A percentile compares a stretch with the other conserved stretches of the same genome.
Conservation (phyloP, 2,113 vertebrate genomes). For the Empidonax traillii region DNA sequence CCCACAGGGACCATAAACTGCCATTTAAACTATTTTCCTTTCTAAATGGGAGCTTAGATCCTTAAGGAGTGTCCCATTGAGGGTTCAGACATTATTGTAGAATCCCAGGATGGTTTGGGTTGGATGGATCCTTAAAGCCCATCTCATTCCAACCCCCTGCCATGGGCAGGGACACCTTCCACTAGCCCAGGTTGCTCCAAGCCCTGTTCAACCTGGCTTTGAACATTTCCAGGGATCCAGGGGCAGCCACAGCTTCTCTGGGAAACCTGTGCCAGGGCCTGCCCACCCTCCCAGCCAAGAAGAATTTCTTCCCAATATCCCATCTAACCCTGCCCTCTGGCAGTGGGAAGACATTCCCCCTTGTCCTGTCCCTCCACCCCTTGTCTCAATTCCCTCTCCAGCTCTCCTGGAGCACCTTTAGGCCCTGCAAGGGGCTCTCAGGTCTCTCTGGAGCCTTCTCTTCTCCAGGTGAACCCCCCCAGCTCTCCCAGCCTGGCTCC, state of each 20-base stretch:
- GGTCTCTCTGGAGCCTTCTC: background rate
- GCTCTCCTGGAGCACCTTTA: background rate
- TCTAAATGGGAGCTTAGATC: background rate
- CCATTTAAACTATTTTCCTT: background rate
- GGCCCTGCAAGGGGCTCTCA: background rate
- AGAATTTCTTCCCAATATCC: background rate
- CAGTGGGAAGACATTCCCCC: background rate
- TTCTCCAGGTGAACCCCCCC: background rate
- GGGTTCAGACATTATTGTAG: background rate
- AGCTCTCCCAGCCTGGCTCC: background rate
- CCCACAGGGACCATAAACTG: background rate
- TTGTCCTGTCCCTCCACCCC: background rate
- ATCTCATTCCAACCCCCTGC: rapidly evolving
- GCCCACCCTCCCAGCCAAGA: rapidly evolving
- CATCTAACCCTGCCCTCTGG: rapidly evolving
- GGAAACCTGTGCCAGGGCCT: background rate
- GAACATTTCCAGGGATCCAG: background rate
- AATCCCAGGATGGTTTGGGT: background rate
- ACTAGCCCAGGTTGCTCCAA: rapidly evolving
- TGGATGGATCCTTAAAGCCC: background rate
- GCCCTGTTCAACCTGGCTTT: rapidly evolving
- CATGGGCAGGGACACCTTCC: background rate
- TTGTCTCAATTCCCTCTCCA: background rate
- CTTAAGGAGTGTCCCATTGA: background rate
- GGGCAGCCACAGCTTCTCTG: background rate